Conservation (phyloP, 2,113 vertebrate genomes). For the Urocolius indicus region DNA sequence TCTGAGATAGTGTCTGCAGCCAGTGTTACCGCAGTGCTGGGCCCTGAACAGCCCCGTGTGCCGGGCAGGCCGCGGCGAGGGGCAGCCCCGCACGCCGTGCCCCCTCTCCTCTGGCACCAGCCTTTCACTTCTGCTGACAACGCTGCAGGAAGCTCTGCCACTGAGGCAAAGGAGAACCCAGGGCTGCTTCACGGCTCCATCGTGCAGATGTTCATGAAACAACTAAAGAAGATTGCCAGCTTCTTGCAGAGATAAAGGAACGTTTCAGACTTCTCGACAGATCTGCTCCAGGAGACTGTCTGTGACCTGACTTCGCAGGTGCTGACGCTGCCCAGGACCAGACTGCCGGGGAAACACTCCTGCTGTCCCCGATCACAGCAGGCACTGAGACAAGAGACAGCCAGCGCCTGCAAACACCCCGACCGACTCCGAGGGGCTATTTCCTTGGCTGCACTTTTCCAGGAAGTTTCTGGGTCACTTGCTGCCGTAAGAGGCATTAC, state of each 20-base stretch:
- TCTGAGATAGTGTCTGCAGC: background rate
- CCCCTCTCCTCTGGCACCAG: background rate
- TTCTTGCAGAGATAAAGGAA: background rate
- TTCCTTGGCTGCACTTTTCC: constrained; percentile 61
- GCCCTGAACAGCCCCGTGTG: background rate
- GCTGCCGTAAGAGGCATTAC: constrained; percentile 57
- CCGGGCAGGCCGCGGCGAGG: background rate
- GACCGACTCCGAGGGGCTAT: background rate
- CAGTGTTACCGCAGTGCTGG: background rate
- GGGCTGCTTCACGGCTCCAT: background rate
- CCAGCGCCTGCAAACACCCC: background rate
- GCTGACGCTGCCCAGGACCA: background rate
- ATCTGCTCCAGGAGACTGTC: background rate
- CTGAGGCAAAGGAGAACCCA: background rate
- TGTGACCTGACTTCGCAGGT: background rate
- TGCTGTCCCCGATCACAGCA: background rate
- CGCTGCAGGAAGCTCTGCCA: background rate
- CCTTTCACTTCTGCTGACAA: background rate
- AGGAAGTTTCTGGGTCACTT: constrained; percentile 67
- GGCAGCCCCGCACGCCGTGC: background rate
- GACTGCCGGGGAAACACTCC: background rate
- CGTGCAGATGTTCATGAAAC: background rate
- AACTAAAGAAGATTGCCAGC: background rate
- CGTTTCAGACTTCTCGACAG: background rate
- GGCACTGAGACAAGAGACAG: background rate